Evolutionary conservation across 2,888 invertebrate genomes (phyloP), one percentile per base, ranked within the genome.

Genomic region (Erpobdella octoculata): DNA sequence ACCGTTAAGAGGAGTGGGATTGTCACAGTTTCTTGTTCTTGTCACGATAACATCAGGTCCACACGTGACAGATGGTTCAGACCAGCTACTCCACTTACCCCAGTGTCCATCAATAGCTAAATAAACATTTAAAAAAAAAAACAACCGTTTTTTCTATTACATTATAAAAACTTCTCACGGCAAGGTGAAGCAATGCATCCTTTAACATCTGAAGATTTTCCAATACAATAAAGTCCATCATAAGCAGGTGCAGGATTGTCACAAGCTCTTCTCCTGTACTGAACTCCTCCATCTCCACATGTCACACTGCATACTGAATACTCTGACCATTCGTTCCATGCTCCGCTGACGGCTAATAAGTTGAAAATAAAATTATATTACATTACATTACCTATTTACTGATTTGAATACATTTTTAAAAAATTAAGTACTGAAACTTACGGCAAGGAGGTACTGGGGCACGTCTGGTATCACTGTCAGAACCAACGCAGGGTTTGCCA

Each of bases 1-100:
- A 41, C 80, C 82, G 74, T 79, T 76, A 37, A 76, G 74, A 2
- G 82, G 80, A 18, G 75, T 67, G 0, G 83, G 82, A 65, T 78
- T 78, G 75, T 81, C 77, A 76, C 83, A 83, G 5, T 76, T 74
- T 36, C 83, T 78, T 1, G 74, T 72, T 8, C 83, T 76, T 0
- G 72, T 65, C 28, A 78, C 76, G 31, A 75, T 72, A 9, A 82
- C 82, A 21, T 69, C 74, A 36, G 53, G 28, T 2, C 81, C 83
- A 76, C 83, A 83, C 0, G 79, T 75, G 3, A 73, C 75, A 71
- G 79, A 78, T 73, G 82, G 82, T 2, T 61, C 25, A 15, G 73
- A 72, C 75, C 75, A 75, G 8, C 41, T 28, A 5, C 41, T 36
- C 75, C 75, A 75, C 1, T 15, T 35, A 12, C 69, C 69, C 69